Percentiles rank a stretch among this genome's conserved stretches.
Conservation (phyloP, 2,888 invertebrate species). For the Epinotia brunnichana region DNA sequence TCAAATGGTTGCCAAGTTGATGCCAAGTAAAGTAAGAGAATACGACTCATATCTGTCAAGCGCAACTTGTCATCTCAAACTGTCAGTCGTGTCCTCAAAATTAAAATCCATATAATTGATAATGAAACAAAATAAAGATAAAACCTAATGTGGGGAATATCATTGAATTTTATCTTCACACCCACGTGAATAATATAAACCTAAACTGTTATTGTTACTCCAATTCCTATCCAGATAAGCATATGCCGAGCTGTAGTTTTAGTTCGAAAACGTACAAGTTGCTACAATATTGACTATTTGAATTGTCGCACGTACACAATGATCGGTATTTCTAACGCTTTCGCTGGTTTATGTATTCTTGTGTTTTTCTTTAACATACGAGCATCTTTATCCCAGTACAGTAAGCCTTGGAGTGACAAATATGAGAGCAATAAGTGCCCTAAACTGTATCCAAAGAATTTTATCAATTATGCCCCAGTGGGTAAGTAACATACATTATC, state of each 20-base stretch:
- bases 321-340: conserved; percentile 44
- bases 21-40: conserved; percentile 26
- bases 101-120: conserved; percentile 41
- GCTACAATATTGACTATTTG: conserved; percentile 41
- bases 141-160: conserved; percentile 44
- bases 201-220: conserved; percentile 58
- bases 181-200: conserved; percentile 62
- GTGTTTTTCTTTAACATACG: conserved; percentile 61
- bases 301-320: conserved; percentile 21
- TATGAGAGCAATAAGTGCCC: conserved; percentile 82
- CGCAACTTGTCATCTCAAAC: conserved; percentile 9
- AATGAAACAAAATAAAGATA: conserved; percentile 44
- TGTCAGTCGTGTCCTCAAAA: conserved; percentile 38
- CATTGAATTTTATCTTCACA: conserved; percentile 56
- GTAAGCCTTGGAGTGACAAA: conserved; percentile 77
- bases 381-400: conserved; percentile 68
- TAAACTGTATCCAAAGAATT: conserved; percentile 81
- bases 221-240: conserved; percentile 51
- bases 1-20: not conserved
- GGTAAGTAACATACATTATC: conserved; percentile 68
- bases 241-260: conserved; percentile 25
- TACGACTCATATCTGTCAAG: conserved; percentile 21
- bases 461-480: conserved; percentile 81
- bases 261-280: conserved; percentile 43
- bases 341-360: conserved; percentile 55